Conservation (phyloP, 2,113 vertebrate genomes). For the Pipra filicauda region DNA sequence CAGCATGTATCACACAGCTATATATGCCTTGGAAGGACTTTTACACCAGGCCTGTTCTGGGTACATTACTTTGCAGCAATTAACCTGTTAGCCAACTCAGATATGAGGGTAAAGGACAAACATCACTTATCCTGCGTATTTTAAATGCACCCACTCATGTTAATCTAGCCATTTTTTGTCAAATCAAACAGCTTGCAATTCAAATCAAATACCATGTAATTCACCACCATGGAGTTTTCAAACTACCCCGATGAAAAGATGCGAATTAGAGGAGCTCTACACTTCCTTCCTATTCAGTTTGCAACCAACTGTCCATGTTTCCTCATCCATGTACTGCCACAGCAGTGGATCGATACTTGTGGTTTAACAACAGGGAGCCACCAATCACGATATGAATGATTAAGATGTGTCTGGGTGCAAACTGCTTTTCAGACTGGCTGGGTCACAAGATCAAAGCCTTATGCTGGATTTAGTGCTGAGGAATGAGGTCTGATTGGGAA, state of each 20-base stretch:
- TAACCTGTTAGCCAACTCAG: constrained; percentile 34
- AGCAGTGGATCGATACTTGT: constrained; percentile 71
- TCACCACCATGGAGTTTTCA: constrained; percentile 30
- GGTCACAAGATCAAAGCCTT: constrained; percentile 44
- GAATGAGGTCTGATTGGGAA: not conserved
- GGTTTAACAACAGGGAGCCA: constrained; percentile 71
- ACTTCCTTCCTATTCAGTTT: constrained; percentile 57
- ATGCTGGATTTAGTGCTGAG: not conserved
- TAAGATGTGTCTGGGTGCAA: constrained; percentile 56
- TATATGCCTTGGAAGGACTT: constrained; percentile 48
- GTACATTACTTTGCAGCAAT: constrained; percentile 29
- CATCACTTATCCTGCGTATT: constrained; percentile 53
- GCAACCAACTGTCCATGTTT: constrained; percentile 43
- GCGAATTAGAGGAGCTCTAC: constrained; percentile 45
- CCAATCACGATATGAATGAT: constrained; percentile 68
- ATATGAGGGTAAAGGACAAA: constrained; percentile 41
- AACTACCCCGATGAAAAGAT: constrained; percentile 45
- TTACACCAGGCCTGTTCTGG: constrained; percentile 18
- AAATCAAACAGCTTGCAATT: constrained; percentile 49
- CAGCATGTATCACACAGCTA: not conserved
- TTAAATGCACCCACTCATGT: constrained; percentile 45
- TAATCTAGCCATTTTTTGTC: constrained; percentile 52
- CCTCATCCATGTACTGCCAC: constrained; percentile 60
- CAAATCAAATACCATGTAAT: not conserved
- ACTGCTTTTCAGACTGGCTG: constrained; percentile 46